phyloP scores from a whole-genome alignment of 2,888 invertebrate species.

The Pyrocoelia pectoralis region DNA sequence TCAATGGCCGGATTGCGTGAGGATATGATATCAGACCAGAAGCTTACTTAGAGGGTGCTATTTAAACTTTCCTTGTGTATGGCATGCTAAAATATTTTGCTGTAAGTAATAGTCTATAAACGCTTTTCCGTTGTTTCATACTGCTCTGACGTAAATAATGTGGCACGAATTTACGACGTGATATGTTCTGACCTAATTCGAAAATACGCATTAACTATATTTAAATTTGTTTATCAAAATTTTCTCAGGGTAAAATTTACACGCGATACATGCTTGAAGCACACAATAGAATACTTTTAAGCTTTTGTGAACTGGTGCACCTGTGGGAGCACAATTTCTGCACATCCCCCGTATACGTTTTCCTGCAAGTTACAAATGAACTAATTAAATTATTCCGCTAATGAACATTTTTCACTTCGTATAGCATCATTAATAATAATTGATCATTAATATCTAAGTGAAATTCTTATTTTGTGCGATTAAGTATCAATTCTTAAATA shows the following conservation, averaged over 20 bases:
- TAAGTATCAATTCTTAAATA: not conserved
- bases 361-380: too few relatives aligned
- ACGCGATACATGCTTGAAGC: not conserved
- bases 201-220: conserved; percentile 4
- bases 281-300: not conserved
- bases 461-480: not conserved
- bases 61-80: conserved; percentile 28
- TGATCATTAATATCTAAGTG: not conserved
- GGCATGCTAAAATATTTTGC: conserved; percentile 39
- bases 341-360: too few relatives aligned
- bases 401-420: not conserved
- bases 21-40: conserved; percentile 43
- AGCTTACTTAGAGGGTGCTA: conserved; percentile 35
- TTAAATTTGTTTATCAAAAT: conserved; percentile 2
- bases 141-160: conserved; percentile 20
- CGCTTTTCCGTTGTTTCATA: conserved; percentile 25
- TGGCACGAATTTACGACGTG: conserved; percentile 14
- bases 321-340: too few relatives aligned
- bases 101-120: conserved; percentile 46
- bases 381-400: not conserved
- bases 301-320: too few relatives aligned
- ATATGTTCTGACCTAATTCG: conserved; percentile 9
- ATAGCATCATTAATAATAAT: not conserved
- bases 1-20: conserved; percentile 50
- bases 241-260: not conserved